A percentile compares a stretch with the other conserved stretches of the same genome.
These are phyloP conservation scores for Rhamnusium bicolor DNA, from an alignment of 2,888 invertebrate genomes.

Conservation along the genomic window DNA sequence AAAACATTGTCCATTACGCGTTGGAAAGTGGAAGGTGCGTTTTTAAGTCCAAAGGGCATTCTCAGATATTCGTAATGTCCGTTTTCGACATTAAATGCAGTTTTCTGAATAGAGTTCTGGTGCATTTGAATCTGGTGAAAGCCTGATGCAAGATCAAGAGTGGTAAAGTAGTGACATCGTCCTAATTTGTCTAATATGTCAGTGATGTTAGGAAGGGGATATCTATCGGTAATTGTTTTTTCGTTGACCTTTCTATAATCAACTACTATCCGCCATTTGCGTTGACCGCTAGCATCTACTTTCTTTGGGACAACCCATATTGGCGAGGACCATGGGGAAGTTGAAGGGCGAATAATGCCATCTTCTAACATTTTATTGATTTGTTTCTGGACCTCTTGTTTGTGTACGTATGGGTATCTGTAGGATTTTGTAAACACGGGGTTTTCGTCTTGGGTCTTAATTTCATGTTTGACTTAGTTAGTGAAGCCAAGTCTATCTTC, in stretches of 20 bases:
- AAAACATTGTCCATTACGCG: conserved; percentile 46
- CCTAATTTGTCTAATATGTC: conserved; percentile 53
- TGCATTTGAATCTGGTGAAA: neutral
- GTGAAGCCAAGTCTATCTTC: conserved; percentile 50
- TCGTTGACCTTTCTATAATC: conserved; percentile 54
- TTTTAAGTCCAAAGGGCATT: neutral
- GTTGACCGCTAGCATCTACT: conserved; percentile 45
- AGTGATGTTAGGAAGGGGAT: conserved; percentile 35
- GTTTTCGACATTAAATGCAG: neutral
- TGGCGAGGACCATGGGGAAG: conserved; percentile 38
- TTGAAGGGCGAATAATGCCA: conserved; percentile 44
- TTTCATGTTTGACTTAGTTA: conserved; percentile 56
- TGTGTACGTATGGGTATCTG: conserved; percentile 53
- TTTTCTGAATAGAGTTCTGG: neutral
- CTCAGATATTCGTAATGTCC: neutral
- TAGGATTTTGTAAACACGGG: conserved; percentile 44
- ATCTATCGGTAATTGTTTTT: conserved; percentile 48
- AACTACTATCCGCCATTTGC: conserved; percentile 51
- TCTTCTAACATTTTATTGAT: conserved; percentile 47
- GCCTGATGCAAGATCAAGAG: neutral
- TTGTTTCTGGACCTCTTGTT: conserved; percentile 51
- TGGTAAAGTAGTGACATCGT: neutral
- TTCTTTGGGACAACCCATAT: conserved; percentile 51
- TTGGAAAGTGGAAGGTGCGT: conserved; percentile 36
- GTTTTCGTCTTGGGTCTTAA: conserved; percentile 54